Percentiles rank a stretch among this genome's conserved stretches.
Conservation (phyloP, 2,113 vertebrate species). For the Coracopsis vasa region DNA sequence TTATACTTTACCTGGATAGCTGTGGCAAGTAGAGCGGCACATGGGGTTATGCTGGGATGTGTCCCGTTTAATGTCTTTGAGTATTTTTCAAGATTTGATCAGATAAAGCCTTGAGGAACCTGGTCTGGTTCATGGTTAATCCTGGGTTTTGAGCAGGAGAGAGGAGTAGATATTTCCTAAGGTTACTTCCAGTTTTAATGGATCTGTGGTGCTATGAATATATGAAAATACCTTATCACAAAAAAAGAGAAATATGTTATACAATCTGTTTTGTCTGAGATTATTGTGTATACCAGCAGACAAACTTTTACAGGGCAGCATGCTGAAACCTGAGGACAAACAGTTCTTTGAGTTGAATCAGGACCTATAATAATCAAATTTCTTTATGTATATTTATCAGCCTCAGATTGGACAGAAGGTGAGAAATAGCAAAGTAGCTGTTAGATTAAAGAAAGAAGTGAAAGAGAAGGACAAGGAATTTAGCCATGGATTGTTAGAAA, state of each 20-base stretch:
- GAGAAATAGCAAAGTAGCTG: neutral
- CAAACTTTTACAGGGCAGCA: neutral
- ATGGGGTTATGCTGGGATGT: neutral
- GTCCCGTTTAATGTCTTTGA: neutral
- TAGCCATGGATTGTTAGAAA: neutral
- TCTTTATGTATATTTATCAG: neutral
- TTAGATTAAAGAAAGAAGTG: neutral
- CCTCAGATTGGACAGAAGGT: neutral
- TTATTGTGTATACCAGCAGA: neutral
- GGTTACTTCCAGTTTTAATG: neutral
- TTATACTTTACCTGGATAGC: neutral
- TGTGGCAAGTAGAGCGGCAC: neutral
- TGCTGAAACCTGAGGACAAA: neutral
- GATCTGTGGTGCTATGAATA: neutral
- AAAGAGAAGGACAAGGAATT: neutral
- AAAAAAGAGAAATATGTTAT: neutral
- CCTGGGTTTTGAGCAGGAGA: neutral
- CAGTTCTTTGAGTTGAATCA: neutral
- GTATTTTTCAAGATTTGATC: neutral
- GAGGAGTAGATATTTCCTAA: neutral
- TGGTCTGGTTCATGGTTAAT: neutral
- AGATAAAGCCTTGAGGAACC: neutral
- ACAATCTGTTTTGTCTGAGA: neutral
- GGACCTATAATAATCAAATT: neutral
- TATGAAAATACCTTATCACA: neutral